Percentiles rank a stretch among this genome's conserved stretches.
Conservation (phyloP, 2,113 vertebrate genomes). For the Pycnonotus jocosus region DNA sequence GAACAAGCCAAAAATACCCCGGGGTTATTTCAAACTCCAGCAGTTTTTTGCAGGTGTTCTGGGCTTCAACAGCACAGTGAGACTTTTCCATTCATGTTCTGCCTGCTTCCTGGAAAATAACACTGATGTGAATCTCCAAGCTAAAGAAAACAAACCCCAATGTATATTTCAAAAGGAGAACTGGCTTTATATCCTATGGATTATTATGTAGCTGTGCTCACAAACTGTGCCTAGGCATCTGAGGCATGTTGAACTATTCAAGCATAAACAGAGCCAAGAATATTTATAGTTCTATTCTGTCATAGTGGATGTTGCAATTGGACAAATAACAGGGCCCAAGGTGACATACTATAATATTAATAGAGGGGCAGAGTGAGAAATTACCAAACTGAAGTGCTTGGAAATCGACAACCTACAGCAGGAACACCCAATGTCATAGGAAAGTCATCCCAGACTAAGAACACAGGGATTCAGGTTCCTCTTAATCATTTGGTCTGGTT, state of each 20-base stretch:
- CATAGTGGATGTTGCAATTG: not conserved
- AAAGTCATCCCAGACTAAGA: constrained; percentile 20
- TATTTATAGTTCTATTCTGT: constrained; percentile 56
- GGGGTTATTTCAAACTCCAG: constrained; percentile 22
- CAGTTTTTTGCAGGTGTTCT: constrained; percentile 49
- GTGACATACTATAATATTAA: constrained; percentile 47
- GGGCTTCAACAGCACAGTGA: constrained; percentile 33
- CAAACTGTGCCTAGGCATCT: constrained; percentile 15
- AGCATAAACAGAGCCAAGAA: constrained; percentile 44
- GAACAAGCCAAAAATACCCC: not conserved
- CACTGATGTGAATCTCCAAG: not conserved
- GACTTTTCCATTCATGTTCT: constrained; percentile 42
- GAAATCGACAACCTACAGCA: not conserved
- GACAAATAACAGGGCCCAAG: constrained; percentile 34
- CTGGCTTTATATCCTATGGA: constrained; percentile 17
- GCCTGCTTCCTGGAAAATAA: constrained; percentile 28
- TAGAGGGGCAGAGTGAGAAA: constrained; percentile 18
- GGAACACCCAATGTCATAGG: constrained; percentile 26
- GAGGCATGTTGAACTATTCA: constrained; percentile 38
- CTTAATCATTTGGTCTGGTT: constrained; percentile 57
- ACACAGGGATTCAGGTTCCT: constrained; percentile 8
- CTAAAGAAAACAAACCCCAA: constrained; percentile 24
- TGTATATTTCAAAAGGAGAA: constrained; percentile 31
- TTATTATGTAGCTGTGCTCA: constrained; percentile 24
- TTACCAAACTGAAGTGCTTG: not conserved